Base-by-base conservation (phyloP, 2,113 vertebrate genomes). In the Rhizomys pruinosus region DNA sequence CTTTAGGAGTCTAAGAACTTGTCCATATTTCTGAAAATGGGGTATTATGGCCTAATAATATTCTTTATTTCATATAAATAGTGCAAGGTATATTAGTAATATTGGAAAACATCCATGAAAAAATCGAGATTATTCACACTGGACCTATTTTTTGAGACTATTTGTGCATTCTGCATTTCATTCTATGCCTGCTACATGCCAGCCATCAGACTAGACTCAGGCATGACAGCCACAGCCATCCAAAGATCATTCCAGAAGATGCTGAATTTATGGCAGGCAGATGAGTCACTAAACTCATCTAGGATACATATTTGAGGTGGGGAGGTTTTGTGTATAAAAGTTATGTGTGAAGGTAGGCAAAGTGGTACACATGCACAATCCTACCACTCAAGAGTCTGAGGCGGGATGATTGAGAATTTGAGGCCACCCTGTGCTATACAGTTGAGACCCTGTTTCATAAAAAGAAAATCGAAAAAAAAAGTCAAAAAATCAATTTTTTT, bases 31-130 rank as follows among this genome's bases (percentile, higher is more conserved):
- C 72, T 78, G 16, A 76, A 90, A 88, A 86, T 42, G 32, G 27
- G 73, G 76, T 66, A 25, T 39, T 32, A 11, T 29, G 77, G 63
- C 23, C 72, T 64, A n/a, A 66, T 66, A 44, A 16, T 6, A 1
- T 29, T 23, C 63, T 96, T 85, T 90, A 61, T 57, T 81, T 90
- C 39, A 27, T 17, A 44, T 16, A 68, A 42, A 90, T 20, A 55
- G 37, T 2, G 37, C 39, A 27, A 74, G 85, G 47, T 52, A 63
- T 39, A 72, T 17, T 90, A 23, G 74, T 9, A 81, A 77, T 82
- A 47, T 87, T 76, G 59, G 52, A 44, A 63, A 68, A 39, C 74
- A 57, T 27, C 39, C 74, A 93, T 7, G 5, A 79, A 93, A 90
- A 44, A 15, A 78, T 16, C 7, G 32, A 66, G 29, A 59, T 63